These are phyloP conservation scores for Urocyon cinereoargenteus DNA, from an alignment of 2,797 vertebrate genomes.

Conservation along the genomic window DNA sequence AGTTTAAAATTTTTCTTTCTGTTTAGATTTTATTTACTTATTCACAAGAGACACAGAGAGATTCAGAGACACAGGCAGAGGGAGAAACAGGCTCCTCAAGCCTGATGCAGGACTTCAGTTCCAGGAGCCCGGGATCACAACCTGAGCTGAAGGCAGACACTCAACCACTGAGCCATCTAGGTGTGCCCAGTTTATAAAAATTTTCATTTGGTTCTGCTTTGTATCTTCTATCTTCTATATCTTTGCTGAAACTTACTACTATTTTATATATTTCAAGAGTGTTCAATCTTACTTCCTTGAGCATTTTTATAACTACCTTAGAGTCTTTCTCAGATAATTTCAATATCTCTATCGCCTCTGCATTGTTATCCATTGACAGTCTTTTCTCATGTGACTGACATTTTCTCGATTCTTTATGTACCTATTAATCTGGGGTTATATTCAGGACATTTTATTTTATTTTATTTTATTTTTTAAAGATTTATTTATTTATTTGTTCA, in stretches of 20 bases:
- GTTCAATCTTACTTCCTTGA: background rate
- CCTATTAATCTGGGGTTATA: background rate
- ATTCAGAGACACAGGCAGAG: no score
- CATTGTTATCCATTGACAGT: background rate
- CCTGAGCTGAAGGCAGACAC: no score
- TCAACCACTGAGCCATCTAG: no score
- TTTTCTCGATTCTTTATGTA: background rate
- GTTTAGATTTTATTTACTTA: no score
- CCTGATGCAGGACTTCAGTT: no score
- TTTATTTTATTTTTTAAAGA: no score
- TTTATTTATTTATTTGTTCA: no score
- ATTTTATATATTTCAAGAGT: background rate
- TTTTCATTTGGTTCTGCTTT: slow-evolving; percentile 39
- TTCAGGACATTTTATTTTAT: background rate
- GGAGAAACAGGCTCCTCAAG: no score
- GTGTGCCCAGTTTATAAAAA: background rate
- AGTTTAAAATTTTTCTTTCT: background rate
- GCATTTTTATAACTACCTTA: slow-evolving; percentile 9
- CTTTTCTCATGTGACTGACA: background rate
- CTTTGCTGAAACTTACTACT: background rate
- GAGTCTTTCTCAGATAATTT: background rate
- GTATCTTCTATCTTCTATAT: background rate
- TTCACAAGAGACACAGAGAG: no score
- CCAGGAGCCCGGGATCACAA: no score
- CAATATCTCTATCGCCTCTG: background rate